phyloP scores from a whole-genome alignment of 1,140 invertebrate genomes.

The Scaptomyza graminum region DNA sequence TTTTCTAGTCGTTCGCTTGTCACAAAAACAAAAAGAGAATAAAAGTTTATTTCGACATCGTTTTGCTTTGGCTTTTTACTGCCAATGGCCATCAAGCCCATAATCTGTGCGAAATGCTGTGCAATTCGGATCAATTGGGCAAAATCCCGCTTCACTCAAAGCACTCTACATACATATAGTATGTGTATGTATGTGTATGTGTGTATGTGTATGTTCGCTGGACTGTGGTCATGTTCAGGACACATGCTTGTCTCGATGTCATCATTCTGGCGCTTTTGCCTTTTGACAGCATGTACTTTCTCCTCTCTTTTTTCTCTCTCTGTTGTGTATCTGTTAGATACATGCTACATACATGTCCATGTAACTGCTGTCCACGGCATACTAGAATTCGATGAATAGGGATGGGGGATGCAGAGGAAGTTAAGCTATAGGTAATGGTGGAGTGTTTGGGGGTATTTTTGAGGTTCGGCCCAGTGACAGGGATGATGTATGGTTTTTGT shows the following conservation, averaged over 20 bases:
- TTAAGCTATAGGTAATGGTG: not conserved
- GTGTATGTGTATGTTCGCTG: not conserved
- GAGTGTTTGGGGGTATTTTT: not conserved
- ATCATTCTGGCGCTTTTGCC: slow-evolving; percentile 49
- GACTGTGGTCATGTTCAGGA: slow-evolving; percentile 40
- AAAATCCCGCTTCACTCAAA: slow-evolving; percentile 1
- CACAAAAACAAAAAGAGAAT: too few species aligned
- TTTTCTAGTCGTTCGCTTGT: not conserved
- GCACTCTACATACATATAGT: not conserved
- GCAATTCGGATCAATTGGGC: slow-evolving; percentile 47
- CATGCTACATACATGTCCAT: slow-evolving; percentile 11
- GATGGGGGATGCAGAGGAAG: not conserved
- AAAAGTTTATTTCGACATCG: not conserved
- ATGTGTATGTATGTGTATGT: not conserved
- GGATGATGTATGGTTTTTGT: slow-evolving; percentile 72
- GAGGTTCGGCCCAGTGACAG: slow-evolving; percentile 46
- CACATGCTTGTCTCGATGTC: slow-evolving; percentile 58
- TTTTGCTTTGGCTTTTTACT: slow-evolving; percentile 4
- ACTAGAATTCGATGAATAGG: not conserved
- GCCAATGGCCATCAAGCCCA: slow-evolving; percentile 31
- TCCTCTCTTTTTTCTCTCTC: not conserved
- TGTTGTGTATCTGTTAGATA: slow-evolving; percentile 30
- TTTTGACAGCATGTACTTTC: slow-evolving; percentile 38
- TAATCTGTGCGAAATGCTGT: slow-evolving; percentile 52
- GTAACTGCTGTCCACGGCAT: slow-evolving; percentile 1